Base-by-base conservation (phyloP, 2,797 vertebrate genomes). In the Gastrophryne carolinensis region DNA sequence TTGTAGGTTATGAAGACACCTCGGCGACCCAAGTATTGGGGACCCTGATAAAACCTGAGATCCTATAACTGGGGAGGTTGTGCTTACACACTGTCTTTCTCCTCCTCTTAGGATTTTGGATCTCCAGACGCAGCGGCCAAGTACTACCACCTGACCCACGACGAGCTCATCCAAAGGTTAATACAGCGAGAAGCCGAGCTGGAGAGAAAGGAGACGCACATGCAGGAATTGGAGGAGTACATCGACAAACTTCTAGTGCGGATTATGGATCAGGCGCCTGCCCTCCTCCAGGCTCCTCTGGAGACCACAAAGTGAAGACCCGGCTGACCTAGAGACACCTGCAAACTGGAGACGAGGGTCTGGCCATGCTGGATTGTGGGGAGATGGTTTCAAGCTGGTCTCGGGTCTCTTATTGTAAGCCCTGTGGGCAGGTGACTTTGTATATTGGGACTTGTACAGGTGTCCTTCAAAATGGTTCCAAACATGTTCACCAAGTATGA, bases 181-280 rank as follows among this genome's bases (percentile, higher is more conserved):
- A 86, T 96, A 83, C 93, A 94, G 85, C 90, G 91, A 15, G 97
- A 99, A 87, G 85, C 83, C 0, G 93, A 97, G 80, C 88, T 99
- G 77, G 90, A 82, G 88, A 93, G 84, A 88, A 89, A 94, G 83
- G 94, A 94, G 29, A 87, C 92, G 63, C 92, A 95, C 41, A 92
- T 99, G 78, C 89, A 75, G 0, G 97, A 98, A 73, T 91, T 99
- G 81, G 97, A 99, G 90, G 93, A 96, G 86, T 99, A 99, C 91
- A 99, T 99, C 0, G 98, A 99, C 92, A 93, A 92, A 70, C 90
- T 99, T 83, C 91, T 99, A 81, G 95, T 99, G 79, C 95, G 94
- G 83, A 98, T 99, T 90, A 99, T 99, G 95, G 97, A 98, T 81
- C 93, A 96, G 80, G 98, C 94, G 0, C 98, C 98, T 24, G 94